These are phyloP conservation scores for Steinernema scapterisci DNA, from an alignment of 2,888 invertebrate genomes.

Conservation along the genomic window DNA sequence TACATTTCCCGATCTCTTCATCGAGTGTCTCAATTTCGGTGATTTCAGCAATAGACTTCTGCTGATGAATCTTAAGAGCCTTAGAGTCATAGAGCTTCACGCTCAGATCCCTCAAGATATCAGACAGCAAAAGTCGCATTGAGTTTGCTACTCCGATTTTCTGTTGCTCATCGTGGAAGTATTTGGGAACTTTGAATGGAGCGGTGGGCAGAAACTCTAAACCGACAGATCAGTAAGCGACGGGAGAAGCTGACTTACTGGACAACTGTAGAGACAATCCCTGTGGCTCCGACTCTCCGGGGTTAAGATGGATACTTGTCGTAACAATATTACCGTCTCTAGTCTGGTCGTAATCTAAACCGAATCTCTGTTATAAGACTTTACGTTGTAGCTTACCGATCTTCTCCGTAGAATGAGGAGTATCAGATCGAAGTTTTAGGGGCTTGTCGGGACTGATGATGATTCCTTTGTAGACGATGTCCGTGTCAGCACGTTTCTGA, in stretches of 20 bases:
- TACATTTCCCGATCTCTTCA: background rate
- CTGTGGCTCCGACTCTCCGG: constrained; percentile 48
- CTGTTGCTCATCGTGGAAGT: constrained; percentile 29
- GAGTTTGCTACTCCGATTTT: constrained; percentile 14
- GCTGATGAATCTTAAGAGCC: background rate
- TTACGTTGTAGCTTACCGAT: background rate
- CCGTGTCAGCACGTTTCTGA: constrained; percentile 60
- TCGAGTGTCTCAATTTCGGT: background rate
- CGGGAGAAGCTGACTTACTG: constrained; percentile 37
- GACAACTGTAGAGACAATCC: constrained; percentile 55
- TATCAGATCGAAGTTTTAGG: constrained; percentile 33
- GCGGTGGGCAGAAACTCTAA: constrained; percentile 49
- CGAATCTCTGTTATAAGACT: background rate
- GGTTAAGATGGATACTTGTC: constrained; percentile 45
- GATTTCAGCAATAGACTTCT: background rate
- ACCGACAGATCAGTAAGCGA: no score
- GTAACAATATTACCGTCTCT: constrained; percentile 29
- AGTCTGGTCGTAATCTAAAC: background rate
- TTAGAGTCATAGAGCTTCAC: constrained; percentile 43
- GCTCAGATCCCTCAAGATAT: constrained; percentile 47
- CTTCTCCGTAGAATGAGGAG: constrained; percentile 5
- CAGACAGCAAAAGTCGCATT: constrained; percentile 42
- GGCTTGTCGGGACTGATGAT: constrained; percentile 52
- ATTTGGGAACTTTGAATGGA: constrained; percentile 32
- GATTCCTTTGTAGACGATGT: constrained; percentile 54